Evolutionary conservation across 2,797 vertebrate species (phyloP), one percentile per base, ranked within the genome.

Genomic region (Centropyge bicolor): DNA sequence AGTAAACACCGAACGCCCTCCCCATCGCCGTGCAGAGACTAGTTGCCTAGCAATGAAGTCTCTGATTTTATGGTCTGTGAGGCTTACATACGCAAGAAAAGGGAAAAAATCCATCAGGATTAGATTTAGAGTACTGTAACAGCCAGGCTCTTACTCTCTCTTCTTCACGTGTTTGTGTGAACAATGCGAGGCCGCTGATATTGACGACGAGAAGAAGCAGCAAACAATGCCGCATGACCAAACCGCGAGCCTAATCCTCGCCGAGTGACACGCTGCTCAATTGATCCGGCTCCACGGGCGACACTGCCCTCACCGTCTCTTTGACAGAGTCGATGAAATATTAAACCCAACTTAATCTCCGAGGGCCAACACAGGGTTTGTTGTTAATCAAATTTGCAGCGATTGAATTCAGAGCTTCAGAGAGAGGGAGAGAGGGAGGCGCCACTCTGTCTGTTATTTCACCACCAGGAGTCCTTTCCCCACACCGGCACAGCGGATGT

Each of bases 11-110:
- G 85, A 93, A 88, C 83, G 68, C 84, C 85, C 89, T 85, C 88
- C 86, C 83, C 88, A 78, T 91, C 91, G 91, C 88, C 89, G 90
- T 92, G 90, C 93, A 89, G 93, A 92, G 91, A 94, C 93, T 95
- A 94, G 95, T 96, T 96, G 95, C 95, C 95, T 95, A 96, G 95
- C 95, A 95, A 96, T 96, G 94, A 93, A 93, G 93, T 95, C 89
- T 91, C 89, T 92, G 93, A 94, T 95, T 95, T 94, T 94, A 92
- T 94, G 93, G 92, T 94, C 91, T 92, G 90, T 93, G 92, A 94
- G 90, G 91, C 92, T 94, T 92, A 90, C 81, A 90, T 86, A 75
- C 80, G 54, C 76, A 88, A 90, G 76, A 89, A 90, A 90, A 88
- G 78, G 78, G 81, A 82, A 82, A 84, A 81, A 88, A 91, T 86